Evolutionary conservation across 2,888 invertebrate species (phyloP), one percentile per base, ranked within the genome.

Genomic region (Acholoe squamosa): DNA sequence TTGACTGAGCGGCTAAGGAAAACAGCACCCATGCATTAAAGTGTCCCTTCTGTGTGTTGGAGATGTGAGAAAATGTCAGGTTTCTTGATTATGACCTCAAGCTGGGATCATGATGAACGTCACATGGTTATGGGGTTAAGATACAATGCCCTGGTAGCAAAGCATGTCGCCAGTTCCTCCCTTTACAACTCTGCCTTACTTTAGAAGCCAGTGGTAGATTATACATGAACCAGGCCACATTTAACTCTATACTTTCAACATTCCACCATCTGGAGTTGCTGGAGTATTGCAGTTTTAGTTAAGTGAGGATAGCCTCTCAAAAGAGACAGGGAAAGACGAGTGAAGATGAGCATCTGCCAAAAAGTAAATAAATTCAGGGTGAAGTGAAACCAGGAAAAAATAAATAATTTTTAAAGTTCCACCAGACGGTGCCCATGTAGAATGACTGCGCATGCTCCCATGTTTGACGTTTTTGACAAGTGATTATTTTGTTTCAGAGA

Each of bases 391-490:
- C 61, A n/a, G 54, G 19, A 54, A 61, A 61, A 61, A 61, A 61
- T 19, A 61, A n/a, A 61, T n/a, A 61, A 61, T 61, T 61, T n/a
- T 43, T 43, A 43, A 25, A 76, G 0, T 16, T 16, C 80, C 43
- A 7, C 33, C 80, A 80, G 80, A 43, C 71, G 71, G 84, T 25
- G 84, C 43, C 31, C 86, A 1, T 86, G 56, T 31, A 86, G 25
- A 86, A 31, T 54, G 86, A 86, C 54, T 52, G 86, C 52, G 28
- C 22, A n/a, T 86, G 56, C 31, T 28, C 54, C 54, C 28, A 54
- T 86, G 86, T 86, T 86, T 86, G 86, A 86, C 86, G 28, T 86
- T 86, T 86, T 86, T 86, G 86, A 86, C 86, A 86, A 86, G 86
- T 86, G 86, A 86, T 86, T 86, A 86, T 86, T 86, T 86, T 86